A percentile compares a stretch with the other conserved stretches of the same genome.
Conservation (phyloP, 2,797 vertebrate genomes). For the Astyanax mexicanus region DNA sequence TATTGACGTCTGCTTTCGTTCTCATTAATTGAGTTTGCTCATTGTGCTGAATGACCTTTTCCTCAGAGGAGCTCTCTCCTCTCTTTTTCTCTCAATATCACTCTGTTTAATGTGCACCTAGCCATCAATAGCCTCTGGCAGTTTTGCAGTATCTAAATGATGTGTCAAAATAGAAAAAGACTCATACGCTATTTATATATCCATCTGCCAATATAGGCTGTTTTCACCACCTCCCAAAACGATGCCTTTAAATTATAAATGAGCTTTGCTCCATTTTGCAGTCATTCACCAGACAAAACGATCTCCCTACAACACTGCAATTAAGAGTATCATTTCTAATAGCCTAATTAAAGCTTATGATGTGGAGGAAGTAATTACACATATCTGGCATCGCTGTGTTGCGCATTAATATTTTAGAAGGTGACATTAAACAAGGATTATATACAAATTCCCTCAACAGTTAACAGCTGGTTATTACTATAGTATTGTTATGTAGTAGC, state of each 20-base stretch:
- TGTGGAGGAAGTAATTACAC: not conserved
- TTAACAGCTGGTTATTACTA: not conserved
- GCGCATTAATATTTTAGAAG: not conserved
- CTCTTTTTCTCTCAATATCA: slow-evolving; percentile 44
- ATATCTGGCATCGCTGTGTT: not conserved
- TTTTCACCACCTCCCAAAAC: not conserved
- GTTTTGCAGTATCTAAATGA: slow-evolving; percentile 10
- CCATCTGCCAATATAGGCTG: not conserved
- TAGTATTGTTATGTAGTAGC: no score
- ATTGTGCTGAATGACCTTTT: not conserved
- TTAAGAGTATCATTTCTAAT: not conserved
- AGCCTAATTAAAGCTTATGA: slow-evolving; percentile 11
- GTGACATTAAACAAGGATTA: not conserved
- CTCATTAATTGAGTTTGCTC: not conserved
- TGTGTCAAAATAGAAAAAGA: slow-evolving; percentile 8
- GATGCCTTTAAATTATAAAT: not conserved
- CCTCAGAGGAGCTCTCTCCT: not conserved
- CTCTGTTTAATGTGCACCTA: slow-evolving; percentile 3
- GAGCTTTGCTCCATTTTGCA: not conserved
- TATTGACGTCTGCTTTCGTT: not conserved
- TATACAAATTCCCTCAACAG: not conserved
- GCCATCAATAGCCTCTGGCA: not conserved
- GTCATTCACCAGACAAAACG: not conserved
- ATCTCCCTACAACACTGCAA: slow-evolving; percentile 3
- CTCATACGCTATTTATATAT: slow-evolving; percentile 3